These are phyloP conservation scores for Smittia aterrima DNA, from an alignment of 2,888 invertebrate species.

Conservation along the genomic window DNA sequence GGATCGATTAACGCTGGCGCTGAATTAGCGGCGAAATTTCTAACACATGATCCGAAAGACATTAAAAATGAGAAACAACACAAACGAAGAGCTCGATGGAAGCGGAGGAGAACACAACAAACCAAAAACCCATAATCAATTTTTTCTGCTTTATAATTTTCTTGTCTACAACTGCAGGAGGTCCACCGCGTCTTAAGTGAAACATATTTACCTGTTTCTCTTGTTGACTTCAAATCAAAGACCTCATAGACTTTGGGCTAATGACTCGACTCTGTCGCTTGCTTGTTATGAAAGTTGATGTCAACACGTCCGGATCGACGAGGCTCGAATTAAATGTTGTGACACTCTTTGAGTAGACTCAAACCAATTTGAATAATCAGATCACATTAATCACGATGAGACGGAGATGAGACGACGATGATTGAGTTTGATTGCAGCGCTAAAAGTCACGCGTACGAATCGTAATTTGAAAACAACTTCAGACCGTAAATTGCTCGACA, in stretches of 20 bases:
- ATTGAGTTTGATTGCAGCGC: slow-evolving; percentile 24
- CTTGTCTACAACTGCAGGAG: slow-evolving; percentile 42
- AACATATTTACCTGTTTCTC: slow-evolving; percentile 16
- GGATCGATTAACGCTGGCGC: slow-evolving; percentile 15
- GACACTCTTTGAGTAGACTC: slow-evolving; percentile 4
- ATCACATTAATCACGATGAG: slow-evolving; percentile 17
- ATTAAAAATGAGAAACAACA: slow-evolving; percentile 1
- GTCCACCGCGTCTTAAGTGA: slow-evolving; percentile 13
- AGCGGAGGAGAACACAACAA: slow-evolving; percentile 14
- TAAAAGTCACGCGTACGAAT: slow-evolving; percentile 38
- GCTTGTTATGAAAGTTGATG: slow-evolving; percentile 14
- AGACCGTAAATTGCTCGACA: slow-evolving; percentile 30
- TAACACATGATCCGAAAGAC: background rate
- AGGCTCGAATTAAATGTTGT: background rate
- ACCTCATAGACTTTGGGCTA: slow-evolving; percentile 15
- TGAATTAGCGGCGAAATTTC: slow-evolving; percentile 1
- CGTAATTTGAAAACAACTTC: slow-evolving; percentile 15
- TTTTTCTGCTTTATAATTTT: slow-evolving; percentile 36
- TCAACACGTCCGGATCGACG: slow-evolving; percentile 8
- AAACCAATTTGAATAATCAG: slow-evolving; percentile 17
- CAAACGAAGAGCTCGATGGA: slow-evolving; percentile 21
- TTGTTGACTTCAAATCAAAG: background rate
- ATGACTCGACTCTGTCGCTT: slow-evolving; percentile 14
- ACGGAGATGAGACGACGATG: background rate
- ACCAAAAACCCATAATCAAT: slow-evolving; percentile 37